Conservation (phyloP, 2,797 vertebrate species). For the Cyprinodon diabolis region DNA sequence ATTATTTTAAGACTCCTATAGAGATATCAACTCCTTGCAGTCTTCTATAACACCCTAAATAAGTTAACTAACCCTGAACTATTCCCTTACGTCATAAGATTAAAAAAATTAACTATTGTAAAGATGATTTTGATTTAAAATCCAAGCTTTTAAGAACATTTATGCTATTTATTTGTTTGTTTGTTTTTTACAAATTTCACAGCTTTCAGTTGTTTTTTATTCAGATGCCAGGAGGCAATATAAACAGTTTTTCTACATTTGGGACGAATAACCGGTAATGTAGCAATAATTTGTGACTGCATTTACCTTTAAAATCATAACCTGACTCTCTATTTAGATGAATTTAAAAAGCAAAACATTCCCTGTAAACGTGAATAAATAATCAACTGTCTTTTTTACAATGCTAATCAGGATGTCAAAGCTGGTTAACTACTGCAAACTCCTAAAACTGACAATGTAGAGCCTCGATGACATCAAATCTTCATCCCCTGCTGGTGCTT, state of each 20-base stretch:
- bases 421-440: conserved; percentile 51
- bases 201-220: neutral
- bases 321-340: neutral
- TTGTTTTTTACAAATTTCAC: neutral
- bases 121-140: neutral
- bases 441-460: conserved; percentile 58
- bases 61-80: too few species aligned
- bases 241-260: neutral
- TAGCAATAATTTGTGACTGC: neutral
- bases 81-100: too few species aligned
- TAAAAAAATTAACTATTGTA: too few species aligned
- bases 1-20: too few species aligned
- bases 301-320: neutral
- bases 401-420: conserved; percentile 59
- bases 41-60: too few species aligned
- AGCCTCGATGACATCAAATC: conserved; percentile 55
- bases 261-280: neutral
- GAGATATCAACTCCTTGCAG: too few species aligned
- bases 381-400: conserved; percentile 44
- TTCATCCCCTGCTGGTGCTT: conserved; percentile 53
- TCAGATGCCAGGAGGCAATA: neutral
- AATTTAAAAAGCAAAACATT: neutral
- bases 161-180: too few species aligned
- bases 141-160: neutral
- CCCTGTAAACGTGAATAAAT: neutral